phyloP scores from a whole-genome alignment of 2,797 vertebrate genomes.

The Tragopan temminckii region DNA sequence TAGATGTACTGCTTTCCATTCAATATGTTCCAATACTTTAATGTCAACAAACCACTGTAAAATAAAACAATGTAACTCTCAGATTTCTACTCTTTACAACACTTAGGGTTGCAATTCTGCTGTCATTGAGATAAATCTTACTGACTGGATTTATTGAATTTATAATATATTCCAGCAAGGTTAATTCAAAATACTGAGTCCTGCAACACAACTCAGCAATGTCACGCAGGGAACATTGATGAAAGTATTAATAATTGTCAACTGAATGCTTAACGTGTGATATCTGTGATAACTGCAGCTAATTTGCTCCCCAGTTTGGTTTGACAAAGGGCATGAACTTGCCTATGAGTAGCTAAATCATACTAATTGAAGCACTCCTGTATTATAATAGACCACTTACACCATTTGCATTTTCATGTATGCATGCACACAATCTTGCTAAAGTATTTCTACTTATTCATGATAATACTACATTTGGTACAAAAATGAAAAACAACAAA shows the following conservation, averaged over 20 bases:
- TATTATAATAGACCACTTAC: background rate
- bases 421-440: background rate
- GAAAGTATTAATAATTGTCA: background rate
- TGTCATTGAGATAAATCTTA: background rate
- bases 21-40: background rate
- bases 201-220: background rate
- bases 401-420: background rate
- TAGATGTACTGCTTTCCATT: background rate
- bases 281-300: background rate
- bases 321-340: constrained; percentile 11
- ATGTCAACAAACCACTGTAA: background rate
- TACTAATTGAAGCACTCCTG: background rate
- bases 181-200: background rate
- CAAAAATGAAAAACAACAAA: background rate
- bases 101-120: background rate
- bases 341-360: background rate
- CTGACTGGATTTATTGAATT: background rate
- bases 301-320: background rate
- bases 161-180: background rate
- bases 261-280: background rate
- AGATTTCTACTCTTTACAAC: background rate
- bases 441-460: background rate
- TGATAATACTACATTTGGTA: background rate
- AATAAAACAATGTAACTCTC: background rate
- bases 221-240: background rate